phyloP scores from a whole-genome alignment of 1,140 invertebrate genomes.

The Zophobas morio region DNA sequence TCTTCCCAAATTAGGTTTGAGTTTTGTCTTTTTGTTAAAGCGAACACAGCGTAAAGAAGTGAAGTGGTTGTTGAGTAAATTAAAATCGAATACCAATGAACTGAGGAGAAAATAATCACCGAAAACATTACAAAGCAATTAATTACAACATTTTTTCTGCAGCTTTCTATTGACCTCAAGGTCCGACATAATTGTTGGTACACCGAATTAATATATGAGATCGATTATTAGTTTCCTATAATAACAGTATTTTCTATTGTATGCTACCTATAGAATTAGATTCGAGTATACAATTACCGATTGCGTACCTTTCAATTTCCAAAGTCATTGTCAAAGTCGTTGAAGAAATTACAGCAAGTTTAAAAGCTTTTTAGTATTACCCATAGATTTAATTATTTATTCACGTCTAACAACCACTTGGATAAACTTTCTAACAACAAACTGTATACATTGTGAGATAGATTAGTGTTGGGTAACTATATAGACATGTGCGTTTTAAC shows the following conservation, averaged over 20 bases:
- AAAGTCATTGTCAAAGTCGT: constrained; percentile 45
- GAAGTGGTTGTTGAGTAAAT: constrained; percentile 7
- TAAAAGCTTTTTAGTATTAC: too few relatives aligned
- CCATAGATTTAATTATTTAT: too few relatives aligned
- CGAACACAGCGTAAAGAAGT: not conserved
- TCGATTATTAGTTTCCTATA: constrained; percentile 2
- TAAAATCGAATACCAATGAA: constrained; percentile 15
- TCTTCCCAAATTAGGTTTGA: constrained; percentile 12
- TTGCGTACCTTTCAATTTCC: constrained; percentile 44
- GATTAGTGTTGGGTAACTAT: not conserved
- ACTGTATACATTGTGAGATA: too few relatives aligned
- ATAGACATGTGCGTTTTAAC: constrained; percentile 1
- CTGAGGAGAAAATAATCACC: constrained; percentile 16
- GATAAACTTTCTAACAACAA: constrained; percentile 7
- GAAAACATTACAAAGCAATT: constrained; percentile 34
- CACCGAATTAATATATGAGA: constrained; percentile 29
- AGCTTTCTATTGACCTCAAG: constrained; percentile 45
- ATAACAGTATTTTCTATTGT: constrained; percentile 22
- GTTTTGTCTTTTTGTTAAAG: constrained; percentile 24
- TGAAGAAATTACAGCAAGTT: not conserved
- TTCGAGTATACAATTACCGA: not conserved
- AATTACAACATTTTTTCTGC: constrained; percentile 33
- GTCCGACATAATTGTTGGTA: constrained; percentile 19
- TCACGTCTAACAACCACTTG: too few relatives aligned
- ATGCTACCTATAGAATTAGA: not conserved